These are phyloP conservation scores for Athalia circularis DNA, from an alignment of 2,888 invertebrate genomes.

Conservation along the genomic window DNA sequence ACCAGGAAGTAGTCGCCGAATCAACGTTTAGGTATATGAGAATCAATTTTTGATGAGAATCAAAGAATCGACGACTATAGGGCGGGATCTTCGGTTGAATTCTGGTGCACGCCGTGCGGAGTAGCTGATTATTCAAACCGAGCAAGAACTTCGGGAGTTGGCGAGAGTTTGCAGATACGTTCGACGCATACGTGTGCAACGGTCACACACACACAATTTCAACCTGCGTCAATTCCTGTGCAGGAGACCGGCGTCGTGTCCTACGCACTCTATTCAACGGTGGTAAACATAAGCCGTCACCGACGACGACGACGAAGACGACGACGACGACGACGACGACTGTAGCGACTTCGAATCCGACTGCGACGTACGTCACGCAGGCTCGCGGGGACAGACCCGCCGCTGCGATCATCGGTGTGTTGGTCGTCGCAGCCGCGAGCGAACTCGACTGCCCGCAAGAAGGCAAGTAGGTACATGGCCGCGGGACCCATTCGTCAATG, in stretches of 20 bases:
- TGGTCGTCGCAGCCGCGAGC: constrained; percentile 59
- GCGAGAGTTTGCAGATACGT: constrained; percentile 51
- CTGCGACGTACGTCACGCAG: constrained; percentile 46
- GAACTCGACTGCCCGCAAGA: constrained; percentile 55
- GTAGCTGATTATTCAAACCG: background rate
- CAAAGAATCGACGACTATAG: background rate
- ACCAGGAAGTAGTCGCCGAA: background rate
- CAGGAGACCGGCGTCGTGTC: constrained; percentile 27
- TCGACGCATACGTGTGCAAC: constrained; percentile 5
- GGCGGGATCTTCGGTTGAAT: constrained; percentile 4
- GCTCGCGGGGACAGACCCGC: background rate
- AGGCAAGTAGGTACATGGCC: constrained; percentile 65
- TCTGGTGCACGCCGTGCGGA: background rate
- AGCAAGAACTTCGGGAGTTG: constrained; percentile 63
- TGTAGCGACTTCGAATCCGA: no score
- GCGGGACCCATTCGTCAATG: constrained; percentile 71
- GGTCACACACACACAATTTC: background rate
- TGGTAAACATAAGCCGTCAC: constrained; percentile 27
- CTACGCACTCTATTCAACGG: no score
- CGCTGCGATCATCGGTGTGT: constrained; percentile 47
- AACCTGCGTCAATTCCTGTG: background rate
- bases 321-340: constrained; percentile 27
- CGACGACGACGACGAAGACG: constrained; percentile 47
- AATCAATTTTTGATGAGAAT: background rate
- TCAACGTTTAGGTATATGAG: background rate